Evolutionary conservation across 2,888 invertebrate species (phyloP).

Genomic region (Archips crataeganus): DNA sequence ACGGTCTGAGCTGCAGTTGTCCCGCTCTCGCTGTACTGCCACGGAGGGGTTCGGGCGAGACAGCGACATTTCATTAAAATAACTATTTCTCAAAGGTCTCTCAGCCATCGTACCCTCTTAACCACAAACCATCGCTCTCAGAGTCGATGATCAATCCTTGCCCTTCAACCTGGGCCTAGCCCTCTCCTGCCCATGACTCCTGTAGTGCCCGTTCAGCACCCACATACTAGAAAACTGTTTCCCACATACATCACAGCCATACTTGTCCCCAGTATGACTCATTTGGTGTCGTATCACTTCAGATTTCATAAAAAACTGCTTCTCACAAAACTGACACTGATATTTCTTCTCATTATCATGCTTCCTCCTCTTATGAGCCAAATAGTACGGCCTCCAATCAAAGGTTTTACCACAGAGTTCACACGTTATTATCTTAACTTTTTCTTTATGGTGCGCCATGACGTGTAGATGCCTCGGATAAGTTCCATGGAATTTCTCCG

Average conservation of each 20-base stretch:
- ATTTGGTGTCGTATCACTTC: slow-evolving; percentile 53
- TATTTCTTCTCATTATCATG: slow-evolving; percentile 65
- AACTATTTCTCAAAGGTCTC: too few species aligned
- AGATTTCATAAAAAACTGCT: slow-evolving; percentile 49
- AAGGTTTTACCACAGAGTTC: slow-evolving; percentile 72
- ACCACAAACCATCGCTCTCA: background rate
- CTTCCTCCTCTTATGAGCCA: slow-evolving; percentile 66
- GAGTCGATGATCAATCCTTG: background rate
- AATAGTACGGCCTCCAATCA: slow-evolving; percentile 72
- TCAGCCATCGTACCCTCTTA: too few species aligned
- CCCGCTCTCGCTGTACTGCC: too few species aligned
- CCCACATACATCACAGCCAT: slow-evolving; percentile 54
- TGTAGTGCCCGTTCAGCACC: background rate
- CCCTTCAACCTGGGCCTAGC: background rate
- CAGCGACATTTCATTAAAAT: too few species aligned
- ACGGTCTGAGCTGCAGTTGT: too few species aligned
- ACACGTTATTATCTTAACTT: slow-evolving; percentile 58
- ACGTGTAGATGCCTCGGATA: slow-evolving; percentile 59
- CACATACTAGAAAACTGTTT: slow-evolving; percentile 52
- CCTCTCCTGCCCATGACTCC: slow-evolving; percentile 1
- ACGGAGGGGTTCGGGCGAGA: too few species aligned
- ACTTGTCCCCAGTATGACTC: slow-evolving; percentile 48
- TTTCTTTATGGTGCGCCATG: slow-evolving; percentile 56
- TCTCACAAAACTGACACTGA: slow-evolving; percentile 52
- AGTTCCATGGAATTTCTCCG: slow-evolving; percentile 53